phyloP scores from a whole-genome alignment of 92 coral and sea anemone species.

The Epizoanthus fatuus region DNA sequence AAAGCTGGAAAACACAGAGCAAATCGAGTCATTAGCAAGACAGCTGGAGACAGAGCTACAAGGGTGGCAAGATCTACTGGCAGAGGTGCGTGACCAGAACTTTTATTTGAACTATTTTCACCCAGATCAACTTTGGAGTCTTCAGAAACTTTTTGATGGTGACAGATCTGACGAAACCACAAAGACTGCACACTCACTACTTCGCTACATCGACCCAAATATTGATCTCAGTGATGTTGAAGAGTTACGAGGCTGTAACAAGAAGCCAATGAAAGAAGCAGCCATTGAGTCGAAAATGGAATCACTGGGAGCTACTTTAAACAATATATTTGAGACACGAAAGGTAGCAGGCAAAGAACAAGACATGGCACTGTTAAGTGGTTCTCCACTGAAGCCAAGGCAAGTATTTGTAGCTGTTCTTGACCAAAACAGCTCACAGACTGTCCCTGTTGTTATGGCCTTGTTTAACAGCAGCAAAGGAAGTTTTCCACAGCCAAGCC shows the following conservation, averaged over 20 bases:
- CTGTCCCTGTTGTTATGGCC: constrained; percentile 69
- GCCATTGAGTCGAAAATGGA: constrained; percentile 21
- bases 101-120: constrained; percentile 74
- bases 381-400: constrained; percentile 41
- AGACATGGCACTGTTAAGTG: neutral
- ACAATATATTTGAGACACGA: constrained; percentile 1
- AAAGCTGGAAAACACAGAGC: constrained; percentile 38
- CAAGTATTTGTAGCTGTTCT: constrained; percentile 68
- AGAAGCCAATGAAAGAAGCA: constrained; percentile 5
- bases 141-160: constrained; percentile 60
- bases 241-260: neutral
- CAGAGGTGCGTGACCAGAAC: constrained; percentile 41
- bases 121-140: constrained; percentile 80
- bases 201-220: constrained; percentile 52
- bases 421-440: constrained; percentile 66
- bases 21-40: constrained; percentile 45
- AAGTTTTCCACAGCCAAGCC: constrained; percentile 57
- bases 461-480: constrained; percentile 48
- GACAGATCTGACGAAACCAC: constrained; percentile 22
- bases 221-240: neutral
- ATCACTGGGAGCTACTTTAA: constrained; percentile 31
- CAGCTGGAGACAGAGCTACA: constrained; percentile 39
- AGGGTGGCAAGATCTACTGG: constrained; percentile 57
- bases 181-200: constrained; percentile 16
- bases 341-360: neutral